Conservation (phyloP, 2,888 invertebrate species). For the Eurytoma adleriae region DNA sequence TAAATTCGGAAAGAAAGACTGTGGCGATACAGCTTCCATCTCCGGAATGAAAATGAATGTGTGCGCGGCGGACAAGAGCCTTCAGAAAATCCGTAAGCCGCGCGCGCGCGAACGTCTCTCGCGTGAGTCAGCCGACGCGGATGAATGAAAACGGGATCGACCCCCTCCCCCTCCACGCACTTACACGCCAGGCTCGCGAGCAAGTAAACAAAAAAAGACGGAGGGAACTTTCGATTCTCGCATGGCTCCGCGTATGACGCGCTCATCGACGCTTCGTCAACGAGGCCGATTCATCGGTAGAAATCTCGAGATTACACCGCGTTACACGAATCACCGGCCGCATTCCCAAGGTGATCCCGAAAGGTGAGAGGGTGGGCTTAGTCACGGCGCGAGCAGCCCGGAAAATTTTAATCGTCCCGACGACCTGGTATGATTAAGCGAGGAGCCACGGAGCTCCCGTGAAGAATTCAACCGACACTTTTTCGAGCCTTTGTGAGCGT, state of each 20-base stretch:
- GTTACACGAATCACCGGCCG: neutral
- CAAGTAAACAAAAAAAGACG: neutral
- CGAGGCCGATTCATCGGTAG: constrained; percentile 27
- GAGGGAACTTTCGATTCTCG: constrained; percentile 28
- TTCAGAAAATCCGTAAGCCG: constrained; percentile 12
- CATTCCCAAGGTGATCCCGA: neutral
- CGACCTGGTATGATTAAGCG: neutral
- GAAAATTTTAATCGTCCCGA: constrained; percentile 38
- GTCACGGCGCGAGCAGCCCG: neutral
- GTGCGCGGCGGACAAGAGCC: neutral
- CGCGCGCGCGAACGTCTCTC: constrained; percentile 9
- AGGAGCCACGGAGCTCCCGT: too few species aligned
- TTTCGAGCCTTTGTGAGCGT: too few species aligned
- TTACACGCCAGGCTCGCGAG: neutral
- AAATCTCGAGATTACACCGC: constrained; percentile 4
- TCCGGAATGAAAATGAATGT: neutral
- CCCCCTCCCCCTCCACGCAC: neutral
- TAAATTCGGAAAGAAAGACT: too few species aligned
- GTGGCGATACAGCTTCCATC: too few species aligned
- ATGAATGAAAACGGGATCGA: constrained; percentile 54
- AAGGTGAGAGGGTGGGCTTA: neutral
- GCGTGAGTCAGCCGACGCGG: constrained; percentile 41
- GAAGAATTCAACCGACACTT: too few species aligned
- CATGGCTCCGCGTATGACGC: neutral
- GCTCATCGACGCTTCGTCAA: constrained; percentile 5